A percentile compares a stretch with the other conserved stretches of the same genome.
These are phyloP conservation scores for Condylura cristata DNA, from an alignment of 2,113 vertebrate species.

Conservation along the genomic window DNA sequence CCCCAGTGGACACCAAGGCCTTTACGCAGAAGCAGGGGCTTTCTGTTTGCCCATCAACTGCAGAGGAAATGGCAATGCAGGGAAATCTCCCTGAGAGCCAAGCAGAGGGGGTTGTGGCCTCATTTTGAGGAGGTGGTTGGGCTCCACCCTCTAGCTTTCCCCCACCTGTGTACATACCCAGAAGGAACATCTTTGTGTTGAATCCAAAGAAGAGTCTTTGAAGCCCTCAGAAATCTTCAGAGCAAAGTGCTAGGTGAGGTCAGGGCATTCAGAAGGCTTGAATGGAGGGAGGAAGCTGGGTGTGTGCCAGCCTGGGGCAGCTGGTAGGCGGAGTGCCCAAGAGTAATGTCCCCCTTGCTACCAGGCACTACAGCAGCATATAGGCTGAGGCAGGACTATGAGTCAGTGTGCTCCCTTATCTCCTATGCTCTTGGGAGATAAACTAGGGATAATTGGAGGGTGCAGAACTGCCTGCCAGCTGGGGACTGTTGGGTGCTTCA, in stretches of 20 bases:
- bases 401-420: rapidly evolving
- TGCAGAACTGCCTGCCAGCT: background rate
- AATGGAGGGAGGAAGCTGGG: background rate
- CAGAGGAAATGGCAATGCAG: background rate
- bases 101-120: background rate
- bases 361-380: too few species aligned
- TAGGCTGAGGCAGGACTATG: background rate
- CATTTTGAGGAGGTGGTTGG: background rate
- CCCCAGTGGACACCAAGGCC: rapidly evolving
- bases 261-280: background rate
- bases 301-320: background rate
- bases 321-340: background rate
- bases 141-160: background rate
- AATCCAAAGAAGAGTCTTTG: constrained; percentile 56
- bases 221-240: constrained; percentile 52
- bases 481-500: background rate
- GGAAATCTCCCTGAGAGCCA: background rate
- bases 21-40: background rate
- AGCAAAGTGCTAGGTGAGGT: constrained; percentile 52
- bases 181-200: background rate
- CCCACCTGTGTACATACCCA: constrained; percentile 53
- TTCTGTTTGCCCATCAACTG: background rate
- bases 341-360: background rate
- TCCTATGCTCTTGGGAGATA: rapidly evolving
- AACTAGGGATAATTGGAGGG: background rate